Evolutionary conservation across 2,113 vertebrate species (phyloP).

Genomic region (Nothoprocta pentlandii): DNA sequence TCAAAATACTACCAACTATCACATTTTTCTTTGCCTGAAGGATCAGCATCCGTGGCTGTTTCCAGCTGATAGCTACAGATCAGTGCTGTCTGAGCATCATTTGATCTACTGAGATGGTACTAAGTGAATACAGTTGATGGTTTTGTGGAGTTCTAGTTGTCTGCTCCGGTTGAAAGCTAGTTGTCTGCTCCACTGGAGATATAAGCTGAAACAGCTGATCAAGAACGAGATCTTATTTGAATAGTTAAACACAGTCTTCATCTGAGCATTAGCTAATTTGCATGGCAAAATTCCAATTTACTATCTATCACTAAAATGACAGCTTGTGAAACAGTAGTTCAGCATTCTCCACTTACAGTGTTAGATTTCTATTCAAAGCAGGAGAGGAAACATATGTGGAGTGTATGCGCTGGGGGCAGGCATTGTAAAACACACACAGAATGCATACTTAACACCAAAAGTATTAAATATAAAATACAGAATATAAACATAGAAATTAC

Average conservation of each 20-base stretch:
- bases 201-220: slow-evolving; percentile 70
- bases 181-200: slow-evolving; percentile 66
- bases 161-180: slow-evolving; percentile 58
- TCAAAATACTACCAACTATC: slow-evolving; percentile 26
- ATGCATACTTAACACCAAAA: slow-evolving; percentile 18
- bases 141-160: slow-evolving; percentile 56
- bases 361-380: slow-evolving; percentile 46
- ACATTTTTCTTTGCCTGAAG: slow-evolving; percentile 45
- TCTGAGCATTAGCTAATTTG: slow-evolving; percentile 72
- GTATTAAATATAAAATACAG: slow-evolving; percentile 1
- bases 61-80: slow-evolving; percentile 74
- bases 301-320: slow-evolving; percentile 69
- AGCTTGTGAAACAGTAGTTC: slow-evolving; percentile 63
- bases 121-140: slow-evolving; percentile 49
- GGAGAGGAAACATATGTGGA: slow-evolving; percentile 59
- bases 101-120: slow-evolving; percentile 66
- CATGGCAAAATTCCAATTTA: slow-evolving; percentile 68
- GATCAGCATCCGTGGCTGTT: slow-evolving; percentile 64
- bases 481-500: neutral
- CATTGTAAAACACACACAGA: slow-evolving; percentile 42
- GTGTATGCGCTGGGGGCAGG: slow-evolving; percentile 18
- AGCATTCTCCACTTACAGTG: slow-evolving; percentile 31
- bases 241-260: slow-evolving; percentile 67
- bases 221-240: slow-evolving; percentile 64
- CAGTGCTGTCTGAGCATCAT: slow-evolving; percentile 55